Percentiles rank a stretch among this genome's conserved stretches.
Evolutionary conservation across 2,113 vertebrate genomes (phyloP).

Genomic region (Dascyllus trimaculatus): DNA sequence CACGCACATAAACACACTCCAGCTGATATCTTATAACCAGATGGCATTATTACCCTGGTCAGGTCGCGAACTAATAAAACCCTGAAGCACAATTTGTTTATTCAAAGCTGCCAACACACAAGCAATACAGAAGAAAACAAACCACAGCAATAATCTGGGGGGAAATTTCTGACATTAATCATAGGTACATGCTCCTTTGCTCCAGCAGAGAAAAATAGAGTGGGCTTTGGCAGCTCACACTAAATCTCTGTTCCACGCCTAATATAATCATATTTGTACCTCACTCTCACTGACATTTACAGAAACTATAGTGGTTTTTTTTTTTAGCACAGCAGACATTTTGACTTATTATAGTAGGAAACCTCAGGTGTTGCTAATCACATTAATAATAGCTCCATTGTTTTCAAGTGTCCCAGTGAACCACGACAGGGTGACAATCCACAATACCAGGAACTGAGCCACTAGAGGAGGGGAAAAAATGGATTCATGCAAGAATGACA

Average conservation of each 20-base stretch:
- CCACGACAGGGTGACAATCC: background rate
- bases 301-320: conserved; percentile 12
- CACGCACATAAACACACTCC: background rate
- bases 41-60: conserved; percentile 26
- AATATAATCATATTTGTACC: conserved; percentile 45
- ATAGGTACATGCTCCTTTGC: conserved; percentile 21
- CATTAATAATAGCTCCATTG: background rate
- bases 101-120: conserved; percentile 23
- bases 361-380: background rate
- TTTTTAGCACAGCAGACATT: background rate
- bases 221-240: conserved; percentile 33
- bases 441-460: background rate
- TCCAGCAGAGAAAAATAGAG: background rate
- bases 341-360: background rate
- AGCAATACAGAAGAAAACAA: conserved; percentile 32
- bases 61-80: conserved; percentile 23
- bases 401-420: background rate
- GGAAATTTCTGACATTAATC: conserved; percentile 43
- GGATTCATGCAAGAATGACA: background rate
- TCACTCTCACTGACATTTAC: background rate
- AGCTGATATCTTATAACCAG: background rate
- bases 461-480: background rate
- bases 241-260: conserved; percentile 28
- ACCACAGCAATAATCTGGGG: conserved; percentile 20
- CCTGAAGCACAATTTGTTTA: conserved; percentile 37